These are phyloP conservation scores for Drosophila pegasa DNA, from an alignment of 2,888 invertebrate species.

Conservation along the genomic window DNA sequence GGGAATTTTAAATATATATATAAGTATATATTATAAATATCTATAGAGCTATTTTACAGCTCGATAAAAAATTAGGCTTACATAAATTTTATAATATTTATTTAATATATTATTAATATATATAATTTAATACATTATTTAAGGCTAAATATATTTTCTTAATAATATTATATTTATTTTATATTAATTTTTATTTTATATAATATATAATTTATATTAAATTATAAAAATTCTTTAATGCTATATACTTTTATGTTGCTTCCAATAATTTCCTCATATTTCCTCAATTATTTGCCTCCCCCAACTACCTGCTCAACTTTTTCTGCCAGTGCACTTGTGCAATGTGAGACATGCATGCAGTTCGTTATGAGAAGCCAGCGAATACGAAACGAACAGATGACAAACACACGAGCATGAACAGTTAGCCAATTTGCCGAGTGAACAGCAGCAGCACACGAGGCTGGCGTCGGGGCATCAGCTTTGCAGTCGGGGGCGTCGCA, in stretches of 20 bases:
- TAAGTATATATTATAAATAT: too few relatives aligned
- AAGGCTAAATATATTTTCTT: too few relatives aligned
- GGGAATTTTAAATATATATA: too few relatives aligned
- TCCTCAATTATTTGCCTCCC: background rate
- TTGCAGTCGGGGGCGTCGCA: conserved; percentile 62
- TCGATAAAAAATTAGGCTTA: too few relatives aligned
- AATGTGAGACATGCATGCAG: conserved; percentile 44
- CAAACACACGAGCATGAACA: conserved; percentile 31
- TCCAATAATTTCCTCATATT: too few relatives aligned
- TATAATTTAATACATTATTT: too few relatives aligned
- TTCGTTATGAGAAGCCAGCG: conserved; percentile 15
- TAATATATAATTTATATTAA: too few relatives aligned
- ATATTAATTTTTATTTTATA: too few relatives aligned
- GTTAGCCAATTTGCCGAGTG: conserved; percentile 67
- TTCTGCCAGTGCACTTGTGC: conserved; percentile 60
- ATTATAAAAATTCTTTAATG: background rate
- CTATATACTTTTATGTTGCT: background rate
- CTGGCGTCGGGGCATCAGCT: conserved; percentile 37
- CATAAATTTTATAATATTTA: too few relatives aligned
- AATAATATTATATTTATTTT: too few relatives aligned
- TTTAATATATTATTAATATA: too few relatives aligned
- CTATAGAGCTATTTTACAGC: too few relatives aligned
- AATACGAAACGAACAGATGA: conserved; percentile 19
- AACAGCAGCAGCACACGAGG: conserved; percentile 58
- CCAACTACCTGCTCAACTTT: background rate